A percentile compares a stretch with the other conserved stretches of the same genome.
Evolutionary conservation across 2,113 vertebrate genomes (phyloP).

Genomic region (Halichoeres trimaculatus): DNA sequence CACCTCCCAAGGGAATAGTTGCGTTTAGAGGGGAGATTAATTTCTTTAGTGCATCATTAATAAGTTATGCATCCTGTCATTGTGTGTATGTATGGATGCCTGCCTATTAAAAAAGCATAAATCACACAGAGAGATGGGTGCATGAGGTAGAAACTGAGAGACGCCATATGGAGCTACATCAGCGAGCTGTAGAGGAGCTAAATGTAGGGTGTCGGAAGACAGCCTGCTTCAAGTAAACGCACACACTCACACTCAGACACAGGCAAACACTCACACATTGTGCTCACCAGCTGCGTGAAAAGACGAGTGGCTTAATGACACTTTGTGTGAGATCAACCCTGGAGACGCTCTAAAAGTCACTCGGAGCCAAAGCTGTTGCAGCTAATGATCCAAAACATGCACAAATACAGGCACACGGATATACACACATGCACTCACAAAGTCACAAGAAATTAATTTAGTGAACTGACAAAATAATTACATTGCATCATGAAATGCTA

Average conservation of each 20-base stretch:
- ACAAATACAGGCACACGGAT: slow-evolving; percentile 9
- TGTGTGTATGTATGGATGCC: background rate
- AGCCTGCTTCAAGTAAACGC: slow-evolving; percentile 25
- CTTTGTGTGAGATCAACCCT: slow-evolving; percentile 62
- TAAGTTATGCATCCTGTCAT: background rate
- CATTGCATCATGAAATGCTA: slow-evolving; percentile 13
- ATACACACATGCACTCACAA: slow-evolving; percentile 6
- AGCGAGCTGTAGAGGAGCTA: slow-evolving; percentile 60
- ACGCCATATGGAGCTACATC: slow-evolving; percentile 63
- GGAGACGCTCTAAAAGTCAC: slow-evolving; percentile 65
- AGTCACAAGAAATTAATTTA: slow-evolving; percentile 38
- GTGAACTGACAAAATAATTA: slow-evolving; percentile 33
- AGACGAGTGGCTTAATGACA: slow-evolving; percentile 65
- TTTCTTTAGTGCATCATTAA: slow-evolving; percentile 6
- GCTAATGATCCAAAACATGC: slow-evolving; percentile 58
- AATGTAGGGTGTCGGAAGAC: slow-evolving; percentile 69
- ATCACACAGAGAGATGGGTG: slow-evolving; percentile 46
- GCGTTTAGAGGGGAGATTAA: background rate
- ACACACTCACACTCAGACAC: background rate
- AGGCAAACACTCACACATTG: background rate
- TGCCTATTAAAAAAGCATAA: slow-evolving; percentile 68
- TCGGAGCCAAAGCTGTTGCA: slow-evolving; percentile 62
- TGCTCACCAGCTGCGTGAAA: slow-evolving; percentile 45
- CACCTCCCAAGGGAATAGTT: background rate
- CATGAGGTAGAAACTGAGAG: slow-evolving; percentile 47